Evolutionary conservation across 2,113 vertebrate genomes (phyloP).

Genomic region (Rhea americana): DNA sequence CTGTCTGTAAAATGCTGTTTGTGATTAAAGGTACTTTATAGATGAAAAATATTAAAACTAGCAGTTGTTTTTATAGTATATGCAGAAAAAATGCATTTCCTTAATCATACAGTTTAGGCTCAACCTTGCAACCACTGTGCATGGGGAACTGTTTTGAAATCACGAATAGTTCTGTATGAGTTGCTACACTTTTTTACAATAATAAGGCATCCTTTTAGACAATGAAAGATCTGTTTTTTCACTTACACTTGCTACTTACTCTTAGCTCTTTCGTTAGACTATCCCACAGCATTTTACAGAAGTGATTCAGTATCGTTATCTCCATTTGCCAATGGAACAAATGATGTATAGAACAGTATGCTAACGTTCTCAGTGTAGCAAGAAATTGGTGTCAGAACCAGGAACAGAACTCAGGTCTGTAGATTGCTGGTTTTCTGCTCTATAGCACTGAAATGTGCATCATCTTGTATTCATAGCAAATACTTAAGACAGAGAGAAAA

Average conservation of each 20-base stretch:
- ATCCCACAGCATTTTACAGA: neutral
- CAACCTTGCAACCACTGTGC: neutral
- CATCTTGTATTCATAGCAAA: neutral
- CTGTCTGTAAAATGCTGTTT: neutral
- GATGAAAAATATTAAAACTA: neutral
- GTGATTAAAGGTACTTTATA: neutral
- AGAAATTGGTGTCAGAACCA: neutral
- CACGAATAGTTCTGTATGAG: neutral
- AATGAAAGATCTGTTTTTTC: neutral
- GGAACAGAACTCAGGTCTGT: neutral
- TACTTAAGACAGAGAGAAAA: neutral
- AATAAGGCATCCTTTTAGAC: neutral
- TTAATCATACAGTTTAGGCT: neutral
- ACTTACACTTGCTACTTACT: neutral
- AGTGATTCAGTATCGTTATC: neutral
- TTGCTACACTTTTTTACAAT: neutral
- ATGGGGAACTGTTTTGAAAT: neutral
- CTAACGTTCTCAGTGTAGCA: neutral
- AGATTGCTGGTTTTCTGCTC: neutral
- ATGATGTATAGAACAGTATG: neutral
- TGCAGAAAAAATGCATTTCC: neutral
- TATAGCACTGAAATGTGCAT: neutral
- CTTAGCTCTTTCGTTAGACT: neutral
- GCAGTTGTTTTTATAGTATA: neutral
- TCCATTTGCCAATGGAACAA: neutral